Evolutionary conservation across 1,140 invertebrate species (phyloP).

Genomic region (Trichonephila inaurata): DNA sequence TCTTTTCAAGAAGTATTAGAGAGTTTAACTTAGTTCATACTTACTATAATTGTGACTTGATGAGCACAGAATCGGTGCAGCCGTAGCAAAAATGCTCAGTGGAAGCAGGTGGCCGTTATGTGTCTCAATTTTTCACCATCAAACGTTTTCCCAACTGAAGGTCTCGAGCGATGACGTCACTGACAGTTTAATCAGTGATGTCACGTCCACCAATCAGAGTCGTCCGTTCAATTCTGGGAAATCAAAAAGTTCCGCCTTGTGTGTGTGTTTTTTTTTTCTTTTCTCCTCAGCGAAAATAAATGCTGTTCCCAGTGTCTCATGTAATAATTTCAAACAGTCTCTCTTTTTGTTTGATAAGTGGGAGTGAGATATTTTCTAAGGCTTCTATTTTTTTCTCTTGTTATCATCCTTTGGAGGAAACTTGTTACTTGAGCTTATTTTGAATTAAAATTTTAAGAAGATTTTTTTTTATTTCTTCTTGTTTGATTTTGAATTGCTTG

Average conservation of each 20-base stretch:
- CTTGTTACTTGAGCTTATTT: too few relatives aligned
- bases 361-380: neutral
- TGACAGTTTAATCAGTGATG: constrained; percentile 61
- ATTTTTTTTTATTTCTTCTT: too few relatives aligned
- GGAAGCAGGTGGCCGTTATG: constrained; percentile 21
- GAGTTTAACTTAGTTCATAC: neutral
- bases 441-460: too few relatives aligned
- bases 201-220: constrained; percentile 45
- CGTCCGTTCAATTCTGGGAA: constrained; percentile 23
- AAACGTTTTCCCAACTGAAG: neutral
- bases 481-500: too few relatives aligned
- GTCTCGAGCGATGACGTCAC: constrained; percentile 47
- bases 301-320: too few relatives aligned
- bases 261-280: neutral
- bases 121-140: constrained; percentile 3
- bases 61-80: neutral
- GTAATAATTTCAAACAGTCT: neutral
- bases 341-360: neutral
- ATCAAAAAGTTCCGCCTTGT: constrained; percentile 36
- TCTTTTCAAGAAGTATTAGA: too few relatives aligned
- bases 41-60: neutral
- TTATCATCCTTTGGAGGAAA: too few relatives aligned
- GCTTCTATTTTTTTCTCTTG: neutral
- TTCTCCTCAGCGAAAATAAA: neutral
- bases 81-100: constrained; percentile 1